These are phyloP conservation scores for Nomada lathburiana DNA, from an alignment of 2,888 invertebrate species.

Conservation along the genomic window DNA sequence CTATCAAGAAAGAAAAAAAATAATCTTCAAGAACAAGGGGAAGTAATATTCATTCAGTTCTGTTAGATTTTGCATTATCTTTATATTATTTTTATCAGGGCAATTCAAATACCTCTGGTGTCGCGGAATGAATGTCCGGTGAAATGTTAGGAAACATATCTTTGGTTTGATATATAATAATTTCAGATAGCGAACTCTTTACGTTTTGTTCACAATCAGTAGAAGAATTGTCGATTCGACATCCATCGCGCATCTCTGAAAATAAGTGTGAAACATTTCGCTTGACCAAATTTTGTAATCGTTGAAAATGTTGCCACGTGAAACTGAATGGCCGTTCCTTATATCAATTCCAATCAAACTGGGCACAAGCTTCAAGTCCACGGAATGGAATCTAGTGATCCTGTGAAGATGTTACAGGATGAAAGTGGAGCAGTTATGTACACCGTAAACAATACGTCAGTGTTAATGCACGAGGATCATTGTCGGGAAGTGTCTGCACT, in stretches of 20 bases:
- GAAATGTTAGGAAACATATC: neutral
- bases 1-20: slow-evolving; percentile 13
- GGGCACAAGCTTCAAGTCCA: neutral
- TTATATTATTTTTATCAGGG: neutral
- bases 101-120: slow-evolving; percentile 7
- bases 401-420: neutral
- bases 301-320: neutral
- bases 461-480: neutral
- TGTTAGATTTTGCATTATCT: neutral
- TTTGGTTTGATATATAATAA: neutral
- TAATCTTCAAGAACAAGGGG: neutral
- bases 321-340: neutral
- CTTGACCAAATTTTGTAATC: neutral
- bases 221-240: neutral
- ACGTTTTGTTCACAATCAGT: neutral
- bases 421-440: neutral
- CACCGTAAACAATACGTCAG: slow-evolving; percentile 38
- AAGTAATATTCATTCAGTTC: too few relatives aligned
- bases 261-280: neutral
- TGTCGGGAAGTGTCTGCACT: slow-evolving; percentile 19
- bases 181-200: neutral
- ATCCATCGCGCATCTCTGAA: slow-evolving; percentile 24
- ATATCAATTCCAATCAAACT: neutral
- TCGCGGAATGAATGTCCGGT: slow-evolving; percentile 7
- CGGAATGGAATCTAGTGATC: neutral